Evolutionary conservation across 37 sponge, comb jelly and placozoan species (phyloP), one percentile per base, ranked within the genome.

Genomic region (Cliona cf. orientalis): DNA sequence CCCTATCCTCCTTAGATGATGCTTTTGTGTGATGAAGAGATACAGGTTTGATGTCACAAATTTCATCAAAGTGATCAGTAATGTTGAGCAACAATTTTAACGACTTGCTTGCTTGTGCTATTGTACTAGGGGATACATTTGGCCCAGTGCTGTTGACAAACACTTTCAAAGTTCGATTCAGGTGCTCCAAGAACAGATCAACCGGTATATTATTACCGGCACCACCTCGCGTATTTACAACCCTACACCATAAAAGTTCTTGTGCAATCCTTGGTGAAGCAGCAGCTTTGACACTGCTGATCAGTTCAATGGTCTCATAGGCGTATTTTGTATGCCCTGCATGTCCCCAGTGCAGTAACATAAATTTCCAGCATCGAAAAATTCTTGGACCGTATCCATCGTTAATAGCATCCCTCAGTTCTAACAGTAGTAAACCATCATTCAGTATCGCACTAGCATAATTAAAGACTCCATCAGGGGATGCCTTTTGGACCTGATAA

Each of bases 321-420:
- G 66, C 72, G 57, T 86, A 86, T 43, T 72, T 79, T 17, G 41
- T 23, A 42, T 86, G 80, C 11, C 55, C 40, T 42, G 80, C 72
- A 79, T 43, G 19, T 39, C 37, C 32, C 34, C 65, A 86, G 26
- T 79, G 72, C 6, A 79, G 73, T 32, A 84, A 39, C 80, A 79
- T 79, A 31, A 57, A 33, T 71, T 86, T 86, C 86, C 87, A 86
- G 61, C 87, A 86, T 36, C 85, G 46, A 9, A 77, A 49, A 77
- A 85, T 69, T 28, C 63, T 45, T 46, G 46, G 35, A 28, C 80
- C 80, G 64, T 86, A 80, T n/a, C 80, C 87, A 46, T 86, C 87
- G 14, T 56, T 42, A n/a, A 86, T 71, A 9, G 80, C 80, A 86
- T 86, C 80, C 37, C 49, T 56, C 14, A 86, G 66, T 59, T 79